Conservation (phyloP, 2,888 invertebrate genomes). For the Spodoptera picta region DNA sequence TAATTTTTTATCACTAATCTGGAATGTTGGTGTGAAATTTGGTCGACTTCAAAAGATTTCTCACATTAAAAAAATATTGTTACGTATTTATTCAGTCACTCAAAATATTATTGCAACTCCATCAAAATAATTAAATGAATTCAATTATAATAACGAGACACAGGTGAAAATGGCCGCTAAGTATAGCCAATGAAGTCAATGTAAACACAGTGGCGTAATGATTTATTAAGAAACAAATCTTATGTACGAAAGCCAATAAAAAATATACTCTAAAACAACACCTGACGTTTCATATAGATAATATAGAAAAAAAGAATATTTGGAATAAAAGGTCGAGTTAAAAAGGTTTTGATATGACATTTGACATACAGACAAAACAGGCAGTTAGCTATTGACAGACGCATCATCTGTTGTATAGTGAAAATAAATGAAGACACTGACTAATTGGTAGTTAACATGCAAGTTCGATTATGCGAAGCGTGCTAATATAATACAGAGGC, state of each 20-base stretch:
- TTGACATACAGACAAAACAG: conserved; percentile 58
- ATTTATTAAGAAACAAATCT: no score
- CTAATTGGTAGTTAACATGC: conserved; percentile 68
- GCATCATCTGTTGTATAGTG: conserved; percentile 43
- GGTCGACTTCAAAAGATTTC: conserved; percentile 12
- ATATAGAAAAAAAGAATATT: conserved; percentile 37
- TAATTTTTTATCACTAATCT: conserved; percentile 30
- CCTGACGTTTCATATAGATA: conserved; percentile 13
- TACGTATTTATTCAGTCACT: conserved; percentile 10
- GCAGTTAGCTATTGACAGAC: conserved; percentile 60
- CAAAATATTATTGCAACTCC: conserved; percentile 22
- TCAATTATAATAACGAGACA: conserved; percentile 18
- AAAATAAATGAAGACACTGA: conserved; percentile 64
- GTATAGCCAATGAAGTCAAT: conserved; percentile 21
- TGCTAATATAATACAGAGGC: conserved; percentile 63
- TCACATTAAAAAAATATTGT: conserved; percentile 14
- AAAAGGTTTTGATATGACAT: conserved; percentile 53
- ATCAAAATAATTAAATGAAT: conserved; percentile 1
- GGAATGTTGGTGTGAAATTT: conserved; percentile 27
- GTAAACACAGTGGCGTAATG: background rate
- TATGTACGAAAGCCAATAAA: no score
- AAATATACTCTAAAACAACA: background rate
- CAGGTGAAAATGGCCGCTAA: conserved; percentile 10
- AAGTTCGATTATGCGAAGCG: conserved; percentile 56
- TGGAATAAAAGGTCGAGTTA: conserved; percentile 31